A percentile compares a stretch with the other conserved stretches of the same genome.
phyloP scores from a whole-genome alignment of 2,113 vertebrate genomes.

The Semnopithecus entellus region DNA sequence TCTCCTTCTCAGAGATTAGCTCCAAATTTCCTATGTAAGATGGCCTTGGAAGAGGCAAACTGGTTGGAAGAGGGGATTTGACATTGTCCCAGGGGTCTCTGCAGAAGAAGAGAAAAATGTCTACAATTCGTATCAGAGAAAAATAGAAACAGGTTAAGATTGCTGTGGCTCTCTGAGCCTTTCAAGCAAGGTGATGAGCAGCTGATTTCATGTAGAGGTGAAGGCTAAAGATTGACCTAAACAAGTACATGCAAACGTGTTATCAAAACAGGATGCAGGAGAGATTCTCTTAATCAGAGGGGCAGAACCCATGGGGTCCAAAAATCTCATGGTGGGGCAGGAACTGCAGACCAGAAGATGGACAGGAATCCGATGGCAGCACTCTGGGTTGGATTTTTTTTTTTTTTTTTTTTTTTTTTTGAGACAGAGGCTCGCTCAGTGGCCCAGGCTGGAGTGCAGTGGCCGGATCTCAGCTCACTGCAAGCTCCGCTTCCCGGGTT shows the following conservation, averaged over 20 bases:
- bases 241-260: too few species aligned
- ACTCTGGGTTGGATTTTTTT: not conserved
- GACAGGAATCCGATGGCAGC: not conserved
- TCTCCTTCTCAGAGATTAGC: not conserved
- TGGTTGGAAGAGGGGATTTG: not conserved
- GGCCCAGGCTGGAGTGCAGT: too few species aligned
- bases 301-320: not conserved
- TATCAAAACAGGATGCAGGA: accelerated
- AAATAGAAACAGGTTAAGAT: not conserved
- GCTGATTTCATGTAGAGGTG: not conserved
- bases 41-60: not conserved
- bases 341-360: not conserved
- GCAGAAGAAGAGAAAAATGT: not conserved
- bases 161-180: not conserved
- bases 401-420: too few species aligned
- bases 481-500: too few species aligned
- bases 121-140: not conserved
- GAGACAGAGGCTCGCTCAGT: too few species aligned
- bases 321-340: not conserved
- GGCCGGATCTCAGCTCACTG: too few species aligned
- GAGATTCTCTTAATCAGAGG: not conserved
- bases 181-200: not conserved
- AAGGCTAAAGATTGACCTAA: not conserved
- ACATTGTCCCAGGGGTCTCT: not conserved
- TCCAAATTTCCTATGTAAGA: not conserved